phyloP scores from a whole-genome alignment of 2,113 vertebrate genomes.

The Asarcornis scutulata region DNA sequence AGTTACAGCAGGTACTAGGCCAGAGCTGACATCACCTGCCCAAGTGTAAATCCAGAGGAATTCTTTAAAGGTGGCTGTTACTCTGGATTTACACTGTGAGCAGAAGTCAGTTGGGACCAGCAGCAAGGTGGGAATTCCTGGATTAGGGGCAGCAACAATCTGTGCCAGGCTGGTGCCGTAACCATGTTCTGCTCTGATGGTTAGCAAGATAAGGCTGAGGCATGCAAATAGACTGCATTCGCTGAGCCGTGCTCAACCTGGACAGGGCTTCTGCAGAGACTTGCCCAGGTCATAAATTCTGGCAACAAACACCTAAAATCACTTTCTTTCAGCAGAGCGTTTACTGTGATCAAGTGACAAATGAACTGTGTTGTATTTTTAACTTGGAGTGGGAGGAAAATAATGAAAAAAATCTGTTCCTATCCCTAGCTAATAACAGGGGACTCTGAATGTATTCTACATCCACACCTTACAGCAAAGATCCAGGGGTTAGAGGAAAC shows the following conservation, averaged over 20 bases:
- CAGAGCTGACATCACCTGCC: neutral
- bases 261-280: conserved; percentile 26
- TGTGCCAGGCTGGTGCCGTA: conserved; percentile 17
- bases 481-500: neutral
- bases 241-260: neutral
- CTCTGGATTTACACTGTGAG: neutral
- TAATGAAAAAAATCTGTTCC: conserved; percentile 39
- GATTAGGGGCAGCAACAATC: neutral
- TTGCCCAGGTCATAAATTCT: conserved; percentile 34
- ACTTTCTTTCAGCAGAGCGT: conserved; percentile 40
- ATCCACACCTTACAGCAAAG: neutral
- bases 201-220: conserved; percentile 24
- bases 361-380: conserved; percentile 57
- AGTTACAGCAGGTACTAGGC: neutral
- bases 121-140: neutral
- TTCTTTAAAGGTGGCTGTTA: neutral
- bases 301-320: conserved; percentile 5
- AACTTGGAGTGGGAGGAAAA: conserved; percentile 54
- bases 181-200: conserved; percentile 22
- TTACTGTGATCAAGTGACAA: conserved; percentile 59
- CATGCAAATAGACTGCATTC: conserved; percentile 12
- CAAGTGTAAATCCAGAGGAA: conserved; percentile 19
- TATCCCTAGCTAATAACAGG: conserved; percentile 19
- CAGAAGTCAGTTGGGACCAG: neutral
- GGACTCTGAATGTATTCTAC: conserved; percentile 20